Base-by-base conservation (phyloP, 2,797 vertebrate species). In the Esox masquinongy region DNA sequence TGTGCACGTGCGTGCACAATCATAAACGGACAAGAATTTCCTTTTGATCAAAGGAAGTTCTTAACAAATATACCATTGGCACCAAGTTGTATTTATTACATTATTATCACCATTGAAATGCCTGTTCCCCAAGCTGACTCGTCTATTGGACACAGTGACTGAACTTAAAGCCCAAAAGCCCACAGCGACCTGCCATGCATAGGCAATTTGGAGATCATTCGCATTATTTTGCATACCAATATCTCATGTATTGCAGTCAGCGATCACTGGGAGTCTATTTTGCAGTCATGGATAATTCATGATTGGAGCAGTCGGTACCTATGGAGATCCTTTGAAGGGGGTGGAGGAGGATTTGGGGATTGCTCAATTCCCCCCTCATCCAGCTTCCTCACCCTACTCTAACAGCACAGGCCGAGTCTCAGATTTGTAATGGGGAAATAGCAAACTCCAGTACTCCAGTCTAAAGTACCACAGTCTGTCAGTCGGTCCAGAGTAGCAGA, bases 221-320 rank as follows among this genome's bases (percentile, higher is more conserved):
- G 84, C 85, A 87, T 90, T 88, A 88, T 90, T 91, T 91, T 89
- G 86, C 87, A 89, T 89, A 89, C 74, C 82, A 84, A 84, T 85
- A 77, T 77, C 81, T 78, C 77, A 70, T 79, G 82, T 81, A 73
- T 71, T 56, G 73, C 76, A 76, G 83, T 70, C 77, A 76, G 82
- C 77, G 56, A 76, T 80, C 80, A 82, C 79, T 68, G 79, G 66
- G 77, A 83, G 85, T 83, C 81, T 85, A 47, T 83, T 88, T 86
- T 83, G 74, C 84, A 82, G 70, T 82, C 86, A 90, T 91, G 87
- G 88, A 83, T 89, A 87, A 91, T 91, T 89, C 88, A 90, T 90
- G 85, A 88, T 50, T 66, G 34, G 77, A 83, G 69, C 83, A 81
- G 82, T 84, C 74, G 26, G 79, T 75, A 72, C 84, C 84, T 83